A percentile compares a stretch with the other conserved stretches of the same genome.
Conservation (phyloP, 2,797 vertebrate species). For the Eospalax fontanierii region DNA sequence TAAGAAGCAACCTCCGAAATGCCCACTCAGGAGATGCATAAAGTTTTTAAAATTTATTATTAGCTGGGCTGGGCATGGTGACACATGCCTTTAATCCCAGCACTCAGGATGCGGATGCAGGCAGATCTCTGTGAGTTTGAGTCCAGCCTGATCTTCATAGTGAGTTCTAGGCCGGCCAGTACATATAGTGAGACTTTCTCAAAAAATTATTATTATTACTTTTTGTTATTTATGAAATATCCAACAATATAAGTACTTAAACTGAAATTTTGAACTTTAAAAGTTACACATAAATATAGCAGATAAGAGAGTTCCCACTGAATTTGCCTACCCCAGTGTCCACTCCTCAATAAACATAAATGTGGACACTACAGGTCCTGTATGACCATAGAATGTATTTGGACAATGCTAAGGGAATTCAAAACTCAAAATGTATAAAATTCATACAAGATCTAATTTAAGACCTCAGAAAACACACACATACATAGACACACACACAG, state of each 20-base stretch:
- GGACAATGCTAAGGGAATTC: slow-evolving; percentile 53
- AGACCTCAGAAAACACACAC: not conserved
- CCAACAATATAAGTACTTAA: not conserved
- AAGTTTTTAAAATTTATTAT: not conserved
- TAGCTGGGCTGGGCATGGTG: too few relatives aligned
- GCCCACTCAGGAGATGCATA: not conserved
- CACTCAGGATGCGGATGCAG: too few relatives aligned
- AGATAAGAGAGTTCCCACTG: slow-evolving; percentile 5
- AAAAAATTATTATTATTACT: too few relatives aligned
- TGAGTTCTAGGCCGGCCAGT: too few relatives aligned
- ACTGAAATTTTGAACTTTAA: slow-evolving; percentile 61
- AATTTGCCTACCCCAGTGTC: not conserved
- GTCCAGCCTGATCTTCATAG: too few relatives aligned
- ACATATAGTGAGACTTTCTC: too few relatives aligned
- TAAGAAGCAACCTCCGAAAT: slow-evolving; percentile 13
- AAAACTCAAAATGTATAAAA: slow-evolving; percentile 47
- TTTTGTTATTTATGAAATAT: not conserved
- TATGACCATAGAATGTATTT: not conserved
- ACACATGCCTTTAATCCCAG: too few relatives aligned
- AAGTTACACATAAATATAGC: slow-evolving; percentile 52
- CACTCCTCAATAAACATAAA: slow-evolving; percentile 38
- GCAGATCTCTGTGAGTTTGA: too few relatives aligned
- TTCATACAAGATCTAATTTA: slow-evolving; percentile 53
- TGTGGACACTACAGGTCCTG: not conserved
- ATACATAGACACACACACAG: too few relatives aligned